Evolutionary conservation across 2,113 vertebrate species (phyloP), one percentile per base, ranked within the genome.

Genomic region (Pseudonaja textilis): DNA sequence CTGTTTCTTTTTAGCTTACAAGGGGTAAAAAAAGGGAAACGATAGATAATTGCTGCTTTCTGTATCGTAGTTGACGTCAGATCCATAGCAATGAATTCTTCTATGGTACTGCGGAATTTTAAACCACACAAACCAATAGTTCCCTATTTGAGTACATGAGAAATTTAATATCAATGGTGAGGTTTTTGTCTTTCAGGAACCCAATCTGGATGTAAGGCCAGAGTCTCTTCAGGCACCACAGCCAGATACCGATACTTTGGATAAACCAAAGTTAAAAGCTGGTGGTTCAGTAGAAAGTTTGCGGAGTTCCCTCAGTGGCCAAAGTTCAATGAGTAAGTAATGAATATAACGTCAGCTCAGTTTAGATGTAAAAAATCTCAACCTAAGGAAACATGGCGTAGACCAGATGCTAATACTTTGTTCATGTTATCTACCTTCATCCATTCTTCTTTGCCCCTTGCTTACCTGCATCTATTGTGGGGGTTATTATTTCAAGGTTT

Each of bases 221-320:
- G 97, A 98, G 91, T 99, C 98, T 47, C 98, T 98, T 0, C 98
- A 98, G 89, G 97, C 98, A 0, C 98, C 98, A 1, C 97, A 98
- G 10, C 98, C 98, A 14, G 98, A 99, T 94, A 94, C 97, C 0
- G 98, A 99, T 96, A 98, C 98, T 81, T 91, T 98, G 96, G 99
- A 99, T 96, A 99, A 99, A 91, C 99, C 99, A 93, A 99, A 99
- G 97, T 98, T 99, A 22, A 99, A 99, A 97, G 99, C 99, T 0
- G 99, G 99, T 39, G 99, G 99, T 39, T 99, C 99, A 0, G 99
- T 99, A 26, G 99, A 99, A 97, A 99, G 99, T 95, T 98, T 99
- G 92, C 98, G 99, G 59, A 99, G 99, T 95, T 99, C 99, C 59
- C 98, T 99, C 92, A 99, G 99, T 0, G 99, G 99, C 88, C 99